Evolutionary conservation across 2,113 vertebrate species (phyloP).

Genomic region (Accipiter cooperii): DNA sequence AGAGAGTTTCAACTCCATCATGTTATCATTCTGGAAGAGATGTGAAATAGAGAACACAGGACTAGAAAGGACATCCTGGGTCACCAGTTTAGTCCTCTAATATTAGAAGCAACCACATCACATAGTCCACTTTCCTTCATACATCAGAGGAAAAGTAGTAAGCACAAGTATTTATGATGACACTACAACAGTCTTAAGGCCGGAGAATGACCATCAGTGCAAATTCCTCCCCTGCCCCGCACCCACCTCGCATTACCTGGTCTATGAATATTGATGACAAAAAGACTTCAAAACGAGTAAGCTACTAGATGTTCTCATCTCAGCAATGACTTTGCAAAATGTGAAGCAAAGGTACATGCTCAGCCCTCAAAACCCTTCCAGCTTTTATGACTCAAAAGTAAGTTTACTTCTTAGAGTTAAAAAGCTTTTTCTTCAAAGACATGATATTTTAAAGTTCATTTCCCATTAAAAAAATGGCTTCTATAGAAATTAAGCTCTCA

Average conservation of each 20-base stretch:
- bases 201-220: not conserved
- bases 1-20: not conserved
- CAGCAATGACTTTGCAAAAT: not conserved
- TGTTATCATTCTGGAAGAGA: not conserved
- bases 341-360: not conserved
- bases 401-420: not conserved
- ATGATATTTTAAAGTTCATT: not conserved
- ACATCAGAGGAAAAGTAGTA: not conserved
- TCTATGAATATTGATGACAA: not conserved
- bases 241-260: not conserved
- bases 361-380: not conserved
- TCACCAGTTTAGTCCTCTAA: not conserved
- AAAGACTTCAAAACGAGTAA: not conserved
- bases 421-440: not conserved
- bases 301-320: not conserved
- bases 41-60: not conserved
- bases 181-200: not conserved
- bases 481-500: not conserved
- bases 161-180: not conserved
- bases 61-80: not conserved
- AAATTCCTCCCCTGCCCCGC: not conserved
- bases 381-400: constrained; percentile 9
- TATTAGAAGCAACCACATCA: not conserved
- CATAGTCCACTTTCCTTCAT: not conserved
- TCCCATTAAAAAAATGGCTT: not conserved